Evolutionary conservation across 2,113 vertebrate species (phyloP).

Genomic region (Rhinogobius similis): DNA sequence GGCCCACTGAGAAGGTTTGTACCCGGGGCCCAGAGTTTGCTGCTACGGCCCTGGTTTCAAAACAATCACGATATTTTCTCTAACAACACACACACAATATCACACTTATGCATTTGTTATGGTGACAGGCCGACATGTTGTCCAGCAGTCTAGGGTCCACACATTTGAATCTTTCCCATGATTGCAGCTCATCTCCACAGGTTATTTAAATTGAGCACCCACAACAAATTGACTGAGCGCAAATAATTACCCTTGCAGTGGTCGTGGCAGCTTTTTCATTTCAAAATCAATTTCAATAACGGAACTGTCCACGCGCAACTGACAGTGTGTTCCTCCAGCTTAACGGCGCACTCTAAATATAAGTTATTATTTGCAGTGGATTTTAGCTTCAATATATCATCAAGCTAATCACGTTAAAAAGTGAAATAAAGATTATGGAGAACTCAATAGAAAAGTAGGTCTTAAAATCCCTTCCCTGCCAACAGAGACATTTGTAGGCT

Average conservation of each 20-base stretch:
- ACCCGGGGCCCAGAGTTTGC: no score
- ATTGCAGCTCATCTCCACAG: constrained; percentile 2
- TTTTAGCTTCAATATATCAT: constrained; percentile 10
- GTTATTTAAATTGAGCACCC: constrained; percentile 7
- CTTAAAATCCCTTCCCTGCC: constrained; percentile 5
- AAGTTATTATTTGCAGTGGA: constrained; percentile 5
- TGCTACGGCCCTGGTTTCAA: no score
- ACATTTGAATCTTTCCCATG: background rate
- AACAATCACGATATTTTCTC: no score
- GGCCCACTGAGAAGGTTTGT: no score
- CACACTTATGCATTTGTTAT: no score
- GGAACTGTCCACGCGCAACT: constrained; percentile 3
- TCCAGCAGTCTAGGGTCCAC: background rate
- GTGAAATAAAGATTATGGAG: constrained; percentile 6
- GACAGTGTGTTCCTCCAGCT: background rate
- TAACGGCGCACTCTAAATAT: background rate
- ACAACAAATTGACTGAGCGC: constrained; percentile 10
- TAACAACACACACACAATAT: no score
- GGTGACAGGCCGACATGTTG: no score
- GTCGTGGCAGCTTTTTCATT: background rate
- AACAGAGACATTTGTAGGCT: background rate
- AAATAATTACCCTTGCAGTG: constrained; percentile 11
- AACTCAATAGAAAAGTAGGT: constrained; percentile 4
- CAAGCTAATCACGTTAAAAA: constrained; percentile 10
- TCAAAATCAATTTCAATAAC: constrained; percentile 14